Evolutionary conservation across 2,888 invertebrate genomes (phyloP), one percentile per base, ranked within the genome.

Genomic region (Elmis aenea): DNA sequence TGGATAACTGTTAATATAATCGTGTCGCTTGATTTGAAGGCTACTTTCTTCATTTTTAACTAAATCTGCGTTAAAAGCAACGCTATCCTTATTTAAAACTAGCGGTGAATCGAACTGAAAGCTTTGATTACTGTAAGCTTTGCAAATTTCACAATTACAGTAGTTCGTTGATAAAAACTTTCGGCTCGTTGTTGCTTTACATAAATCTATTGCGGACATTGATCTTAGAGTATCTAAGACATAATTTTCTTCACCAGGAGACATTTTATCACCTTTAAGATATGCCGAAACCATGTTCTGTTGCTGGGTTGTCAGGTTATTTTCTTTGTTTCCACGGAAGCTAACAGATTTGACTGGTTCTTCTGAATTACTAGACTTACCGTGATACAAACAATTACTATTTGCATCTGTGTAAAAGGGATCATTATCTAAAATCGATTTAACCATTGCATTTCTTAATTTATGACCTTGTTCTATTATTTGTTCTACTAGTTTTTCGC

Each of bases 141-240:
- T 47, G 35, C 67, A 67, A n/a, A 61, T 64, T 28, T 52, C 42
- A 53, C 67, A 67, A 25, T 42, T 43, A 43, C 64, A 64, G 26
- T 40, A 35, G 8, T n/a, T n/a, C n/a, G n/a, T n/a, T n/a, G n/a
- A n/a, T n/a, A n/a, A n/a, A n/a, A n/a, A n/a, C n/a, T n/a, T n/a
- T n/a, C n/a, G n/a, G n/a, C n/a, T n/a, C n/a, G n/a, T n/a, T n/a
- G n/a, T n/a, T n/a, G n/a, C n/a, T n/a, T n/a, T n/a, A 39, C 53
- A 60, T 12, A 64, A 47, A 37, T 64, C 61, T 14, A 60, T 54
- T 10, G 65, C 66, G 21, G 72, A 69, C 44, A 66, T 61, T 3
- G 63, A 60, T 35, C 64, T 56, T 12, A 72, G 57, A 5, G 64
- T 66, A 36, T 69, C 60, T 21, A 73, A 50, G 3, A 68, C 68